Evolutionary conservation across 2,113 vertebrate species (phyloP).

Genomic region (Gallinago media): DNA sequence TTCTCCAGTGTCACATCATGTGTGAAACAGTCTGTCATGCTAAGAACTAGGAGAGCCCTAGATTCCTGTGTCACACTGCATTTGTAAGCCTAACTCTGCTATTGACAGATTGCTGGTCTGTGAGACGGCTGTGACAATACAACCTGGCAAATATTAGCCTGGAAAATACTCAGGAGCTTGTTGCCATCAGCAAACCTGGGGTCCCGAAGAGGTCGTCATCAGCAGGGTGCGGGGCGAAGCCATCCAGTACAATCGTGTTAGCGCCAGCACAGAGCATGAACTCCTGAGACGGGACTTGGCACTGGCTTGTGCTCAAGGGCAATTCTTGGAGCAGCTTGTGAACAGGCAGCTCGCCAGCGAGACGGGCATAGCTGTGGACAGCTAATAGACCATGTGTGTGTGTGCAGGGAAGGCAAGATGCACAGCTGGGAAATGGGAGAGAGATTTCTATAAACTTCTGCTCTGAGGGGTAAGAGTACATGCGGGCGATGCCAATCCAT

Average conservation of each 20-base stretch:
- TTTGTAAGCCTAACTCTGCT: slow-evolving; percentile 11
- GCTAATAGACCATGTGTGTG: background rate
- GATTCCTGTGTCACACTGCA: slow-evolving; percentile 11
- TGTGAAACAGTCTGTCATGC: background rate
- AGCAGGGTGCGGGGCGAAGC: background rate
- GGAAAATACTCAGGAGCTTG: background rate
- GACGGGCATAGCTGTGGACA: slow-evolving; percentile 22
- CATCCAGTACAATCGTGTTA: background rate
- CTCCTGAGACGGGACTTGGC: background rate
- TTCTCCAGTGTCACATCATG: background rate
- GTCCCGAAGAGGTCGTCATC: background rate
- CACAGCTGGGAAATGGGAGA: slow-evolving; percentile 56
- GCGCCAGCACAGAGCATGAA: background rate
- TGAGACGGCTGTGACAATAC: background rate
- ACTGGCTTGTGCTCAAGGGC: slow-evolving; percentile 29
- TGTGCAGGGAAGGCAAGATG: slow-evolving; percentile 11
- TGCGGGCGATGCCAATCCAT: slow-evolving; percentile 15
- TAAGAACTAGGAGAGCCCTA: background rate
- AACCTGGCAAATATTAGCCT: background rate
- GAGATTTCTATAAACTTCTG: slow-evolving; percentile 50
- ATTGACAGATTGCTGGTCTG: background rate
- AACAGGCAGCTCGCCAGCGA: slow-evolving; percentile 20
- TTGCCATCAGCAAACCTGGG: slow-evolving; percentile 11
- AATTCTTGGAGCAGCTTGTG: slow-evolving; percentile 10
- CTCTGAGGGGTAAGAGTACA: slow-evolving; percentile 20